These are phyloP conservation scores for Steinernema khuongi DNA, from an alignment of 1,140 invertebrate genomes.

Conservation along the genomic window DNA sequence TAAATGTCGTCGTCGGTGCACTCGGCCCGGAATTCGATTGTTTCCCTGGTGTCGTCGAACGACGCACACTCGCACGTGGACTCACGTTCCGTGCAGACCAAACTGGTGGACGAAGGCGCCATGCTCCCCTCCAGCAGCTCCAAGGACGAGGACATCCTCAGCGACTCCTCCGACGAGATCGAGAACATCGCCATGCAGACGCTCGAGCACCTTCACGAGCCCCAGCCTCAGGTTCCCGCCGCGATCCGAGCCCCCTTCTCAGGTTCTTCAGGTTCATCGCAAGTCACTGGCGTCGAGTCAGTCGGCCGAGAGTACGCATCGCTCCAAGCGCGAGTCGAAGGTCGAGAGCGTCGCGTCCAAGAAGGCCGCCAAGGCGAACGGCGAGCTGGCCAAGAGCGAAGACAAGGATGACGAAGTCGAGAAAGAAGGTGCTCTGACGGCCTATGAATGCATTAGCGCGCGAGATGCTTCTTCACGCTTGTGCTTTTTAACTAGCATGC, in stretches of 20 bases:
- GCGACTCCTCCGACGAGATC: constrained; percentile 39
- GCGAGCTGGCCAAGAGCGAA: background rate
- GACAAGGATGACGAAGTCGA: background rate
- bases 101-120: constrained; percentile 34
- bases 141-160: constrained; percentile 42
- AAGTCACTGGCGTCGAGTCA: constrained; percentile 28
- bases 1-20: background rate
- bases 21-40: constrained; percentile 40
- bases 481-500: too few relatives aligned
- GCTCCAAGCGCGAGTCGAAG: constrained; percentile 14
- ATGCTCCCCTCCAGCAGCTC: constrained; percentile 40
- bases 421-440: constrained; percentile 19
- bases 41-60: constrained; percentile 39
- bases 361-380: constrained; percentile 3
- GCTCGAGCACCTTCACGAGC: constrained; percentile 32
- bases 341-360: background rate
- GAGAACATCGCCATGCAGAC: constrained; percentile 41
- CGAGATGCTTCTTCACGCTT: too few relatives aligned
- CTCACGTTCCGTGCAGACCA: constrained; percentile 22
- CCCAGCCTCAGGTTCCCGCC: constrained; percentile 14
- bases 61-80: constrained; percentile 29
- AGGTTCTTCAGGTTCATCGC: constrained; percentile 29
- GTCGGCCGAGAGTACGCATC: constrained; percentile 21
- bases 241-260: constrained; percentile 2
- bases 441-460: too few relatives aligned